These are phyloP conservation scores for Prostheceraeus crozeri DNA, from an alignment of 2,888 invertebrate species.

Conservation along the genomic window DNA sequence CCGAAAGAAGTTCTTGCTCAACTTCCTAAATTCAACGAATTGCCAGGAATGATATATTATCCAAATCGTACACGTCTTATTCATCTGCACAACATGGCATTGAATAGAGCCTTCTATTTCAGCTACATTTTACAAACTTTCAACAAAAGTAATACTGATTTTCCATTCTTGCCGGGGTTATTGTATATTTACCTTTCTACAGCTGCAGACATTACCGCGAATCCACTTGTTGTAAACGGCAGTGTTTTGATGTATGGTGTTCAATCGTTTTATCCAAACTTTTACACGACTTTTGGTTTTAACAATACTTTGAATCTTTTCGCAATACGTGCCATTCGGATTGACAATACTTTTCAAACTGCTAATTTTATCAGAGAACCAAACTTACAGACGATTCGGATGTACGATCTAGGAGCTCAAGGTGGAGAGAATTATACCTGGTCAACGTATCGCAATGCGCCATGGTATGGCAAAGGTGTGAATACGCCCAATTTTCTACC, in stretches of 20 bases:
- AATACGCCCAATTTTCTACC: no score
- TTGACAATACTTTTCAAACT: no score
- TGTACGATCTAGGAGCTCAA: no score
- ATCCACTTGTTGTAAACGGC: constrained; percentile 72
- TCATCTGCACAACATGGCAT: constrained; percentile 90
- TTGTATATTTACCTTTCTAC: constrained; percentile 92
- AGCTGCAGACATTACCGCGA: constrained; percentile 85
- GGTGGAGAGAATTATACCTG: no score
- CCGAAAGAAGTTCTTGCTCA: neutral
- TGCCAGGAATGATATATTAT: constrained; percentile 61
- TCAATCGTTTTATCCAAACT: constrained; percentile 84
- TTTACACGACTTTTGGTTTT: constrained; percentile 79
- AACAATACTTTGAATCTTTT: constrained; percentile 88
- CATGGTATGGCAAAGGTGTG: no score
- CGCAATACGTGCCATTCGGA: constrained; percentile 77
- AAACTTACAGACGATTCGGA: no score
- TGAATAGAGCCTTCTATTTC: constrained; percentile 73
- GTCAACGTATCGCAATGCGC: no score
- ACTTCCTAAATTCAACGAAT: neutral
- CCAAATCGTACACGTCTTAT: constrained; percentile 78
- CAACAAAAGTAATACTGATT: constrained; percentile 44
- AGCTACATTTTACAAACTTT: constrained; percentile 45
- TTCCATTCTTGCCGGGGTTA: constrained; percentile 82
- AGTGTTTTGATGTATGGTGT: constrained; percentile 87
- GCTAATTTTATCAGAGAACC: no score